These are phyloP conservation scores for Pseudomyrmex pallidus DNA, from an alignment of 1,140 invertebrate genomes.

Conservation along the genomic window DNA sequence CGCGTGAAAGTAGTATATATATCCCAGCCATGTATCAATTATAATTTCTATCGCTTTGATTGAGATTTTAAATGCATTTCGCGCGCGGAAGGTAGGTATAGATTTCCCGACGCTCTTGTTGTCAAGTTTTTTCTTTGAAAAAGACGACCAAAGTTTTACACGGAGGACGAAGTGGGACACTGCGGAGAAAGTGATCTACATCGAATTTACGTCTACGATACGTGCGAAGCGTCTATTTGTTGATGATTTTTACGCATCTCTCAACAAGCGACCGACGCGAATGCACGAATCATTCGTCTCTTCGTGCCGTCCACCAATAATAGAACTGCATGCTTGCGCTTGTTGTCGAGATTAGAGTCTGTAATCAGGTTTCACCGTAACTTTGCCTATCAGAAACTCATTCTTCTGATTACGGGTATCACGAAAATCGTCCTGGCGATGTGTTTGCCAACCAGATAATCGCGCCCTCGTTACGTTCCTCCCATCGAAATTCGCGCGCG, in stretches of 20 bases:
- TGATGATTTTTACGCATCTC: slow-evolving; percentile 54
- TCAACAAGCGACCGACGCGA: slow-evolving; percentile 27
- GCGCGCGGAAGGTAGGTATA: too few species aligned
- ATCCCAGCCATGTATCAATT: too few species aligned
- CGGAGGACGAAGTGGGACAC: slow-evolving; percentile 38
- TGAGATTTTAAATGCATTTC: too few species aligned
- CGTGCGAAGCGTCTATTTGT: slow-evolving; percentile 50
- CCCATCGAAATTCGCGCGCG: background rate
- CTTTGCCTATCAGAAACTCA: slow-evolving; percentile 56
- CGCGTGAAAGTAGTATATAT: too few species aligned
- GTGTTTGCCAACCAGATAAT: slow-evolving; percentile 18
- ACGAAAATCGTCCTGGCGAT: slow-evolving; percentile 43
- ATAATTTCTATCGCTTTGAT: too few species aligned
- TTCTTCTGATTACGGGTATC: slow-evolving; percentile 61
- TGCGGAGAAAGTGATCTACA: slow-evolving; percentile 26
- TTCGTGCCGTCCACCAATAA: slow-evolving; percentile 56
- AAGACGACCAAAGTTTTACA: background rate
- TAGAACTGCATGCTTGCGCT: slow-evolving; percentile 44
- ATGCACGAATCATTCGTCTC: slow-evolving; percentile 47
- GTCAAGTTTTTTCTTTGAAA: background rate
- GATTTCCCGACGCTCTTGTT: too few species aligned
- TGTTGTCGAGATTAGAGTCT: slow-evolving; percentile 49
- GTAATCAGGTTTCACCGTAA: slow-evolving; percentile 56
- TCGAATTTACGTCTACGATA: slow-evolving; percentile 5
- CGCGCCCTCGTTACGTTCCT: slow-evolving; percentile 34